These are phyloP conservation scores for Strigops habroptila DNA, from an alignment of 2,113 vertebrate genomes.

Conservation along the genomic window DNA sequence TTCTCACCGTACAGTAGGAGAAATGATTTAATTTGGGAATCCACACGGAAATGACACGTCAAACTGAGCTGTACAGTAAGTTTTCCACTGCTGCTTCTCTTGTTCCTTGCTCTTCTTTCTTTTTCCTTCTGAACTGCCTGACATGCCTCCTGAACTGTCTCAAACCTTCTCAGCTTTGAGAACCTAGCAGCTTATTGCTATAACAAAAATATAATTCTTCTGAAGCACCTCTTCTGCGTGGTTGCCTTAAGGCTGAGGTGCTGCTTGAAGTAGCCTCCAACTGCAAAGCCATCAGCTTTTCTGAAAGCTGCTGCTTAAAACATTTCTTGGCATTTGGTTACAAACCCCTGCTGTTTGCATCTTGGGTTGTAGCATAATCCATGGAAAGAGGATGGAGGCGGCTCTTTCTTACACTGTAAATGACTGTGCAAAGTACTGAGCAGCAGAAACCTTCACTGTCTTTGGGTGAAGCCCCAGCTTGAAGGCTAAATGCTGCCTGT, in stretches of 20 bases:
- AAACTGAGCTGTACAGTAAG: neutral
- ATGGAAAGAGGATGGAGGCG: neutral
- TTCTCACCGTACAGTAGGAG: constrained; percentile 13
- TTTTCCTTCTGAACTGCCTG: constrained; percentile 12
- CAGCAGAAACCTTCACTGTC: neutral
- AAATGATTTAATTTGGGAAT: constrained; percentile 41
- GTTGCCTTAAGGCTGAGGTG: neutral
- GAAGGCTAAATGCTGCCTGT: neutral
- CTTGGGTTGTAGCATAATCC: neutral
- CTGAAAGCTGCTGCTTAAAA: neutral
- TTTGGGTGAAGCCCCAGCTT: neutral
- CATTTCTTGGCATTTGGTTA: neutral
- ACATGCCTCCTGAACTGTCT: neutral
- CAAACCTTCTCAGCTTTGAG: neutral
- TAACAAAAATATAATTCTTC: neutral
- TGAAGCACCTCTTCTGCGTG: neutral
- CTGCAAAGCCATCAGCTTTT: neutral
- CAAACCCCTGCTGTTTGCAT: neutral
- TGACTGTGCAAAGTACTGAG: neutral
- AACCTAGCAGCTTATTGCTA: neutral
- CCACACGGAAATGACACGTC: neutral
- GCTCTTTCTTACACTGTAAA: neutral
- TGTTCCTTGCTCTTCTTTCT: neutral
- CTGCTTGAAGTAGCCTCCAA: neutral
- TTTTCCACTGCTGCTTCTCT: neutral